Evolutionary conservation across 2,888 invertebrate genomes (phyloP), one percentile per base, ranked within the genome.

Genomic region (Lithosia quadra): DNA sequence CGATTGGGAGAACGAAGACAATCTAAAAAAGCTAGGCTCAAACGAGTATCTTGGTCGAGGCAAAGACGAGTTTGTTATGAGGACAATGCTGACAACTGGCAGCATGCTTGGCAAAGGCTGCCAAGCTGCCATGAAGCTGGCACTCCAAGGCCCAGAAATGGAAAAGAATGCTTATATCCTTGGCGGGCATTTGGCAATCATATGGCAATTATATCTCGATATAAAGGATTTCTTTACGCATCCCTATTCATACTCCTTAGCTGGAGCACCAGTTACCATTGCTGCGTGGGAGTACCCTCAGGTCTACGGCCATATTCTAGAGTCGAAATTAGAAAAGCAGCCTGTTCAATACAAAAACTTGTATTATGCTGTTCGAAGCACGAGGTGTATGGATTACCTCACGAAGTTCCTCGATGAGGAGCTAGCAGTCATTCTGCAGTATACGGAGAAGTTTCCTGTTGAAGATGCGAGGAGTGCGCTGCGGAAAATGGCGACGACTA

Each of bases 151-250:
- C 0, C 81, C 83, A 43, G 81, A 88, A 2, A 83, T 89, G 82
- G 93, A 94, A 66, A 84, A 81, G 18, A 86, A 91, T 59, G 94
- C 94, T 0, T 94, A 94, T 76, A 85, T 82, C 49, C 86, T 94
- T 5, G 94, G 94, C 2, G 93, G 93, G 0, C 94, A 94, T 70
- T 81, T 94, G 57, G 93, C 92, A 0, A 74, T 94, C 18, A 80
- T 93, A n/a, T 94, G 94, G 94, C 94, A 94, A 76, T 80, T 94
- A 0, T 91, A 94, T 70, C 77, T 94, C 4, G 94, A 94, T 65
- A 87, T 93, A 0, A 94, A 92, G 80, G 94, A 94, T 78, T 94
- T 94, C 71, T 94, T 90, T 63, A 91, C 89, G 0, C 93, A 94
- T 56, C 94, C 93, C 0, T 86, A 92, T 76, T 91, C 92, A 0